Evolutionary conservation across 2,888 invertebrate genomes (phyloP).

Genomic region (Bellardia bayeri): DNA sequence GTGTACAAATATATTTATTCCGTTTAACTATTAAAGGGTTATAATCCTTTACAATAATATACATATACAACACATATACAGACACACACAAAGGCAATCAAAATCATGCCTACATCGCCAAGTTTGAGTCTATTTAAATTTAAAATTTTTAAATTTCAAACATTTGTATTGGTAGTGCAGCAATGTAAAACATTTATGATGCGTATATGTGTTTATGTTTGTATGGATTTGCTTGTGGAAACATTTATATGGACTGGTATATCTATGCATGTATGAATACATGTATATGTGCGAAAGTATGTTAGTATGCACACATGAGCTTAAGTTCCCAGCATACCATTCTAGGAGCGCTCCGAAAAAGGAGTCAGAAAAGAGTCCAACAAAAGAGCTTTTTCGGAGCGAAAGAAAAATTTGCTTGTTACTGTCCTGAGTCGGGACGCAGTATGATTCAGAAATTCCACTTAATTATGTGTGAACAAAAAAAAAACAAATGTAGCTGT

Average conservation of each 20-base stretch:
- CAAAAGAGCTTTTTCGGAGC: too few species aligned
- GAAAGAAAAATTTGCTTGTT: too few species aligned
- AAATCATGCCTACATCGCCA: background rate
- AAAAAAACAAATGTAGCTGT: too few species aligned
- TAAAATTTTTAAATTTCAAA: too few species aligned
- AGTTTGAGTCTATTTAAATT: background rate
- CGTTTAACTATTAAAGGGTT: slow-evolving; percentile 24
- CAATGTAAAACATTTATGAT: background rate
- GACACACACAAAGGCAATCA: background rate
- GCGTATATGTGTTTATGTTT: background rate
- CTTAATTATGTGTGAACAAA: too few species aligned
- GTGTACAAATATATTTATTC: too few species aligned
- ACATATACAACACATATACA: background rate
- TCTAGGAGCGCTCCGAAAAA: too few species aligned
- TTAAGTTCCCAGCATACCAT: too few species aligned
- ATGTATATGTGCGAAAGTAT: slow-evolving; percentile 2
- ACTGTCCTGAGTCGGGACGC: too few species aligned
- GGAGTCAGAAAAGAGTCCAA: too few species aligned
- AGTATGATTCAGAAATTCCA: too few species aligned
- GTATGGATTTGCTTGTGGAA: background rate
- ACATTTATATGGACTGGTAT: background rate
- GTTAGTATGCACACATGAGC: slow-evolving; percentile 44
- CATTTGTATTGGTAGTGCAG: background rate
- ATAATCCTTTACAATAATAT: background rate
- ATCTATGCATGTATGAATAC: background rate